phyloP scores from a whole-genome alignment of 2,888 invertebrate species.

The Patella caerulea region DNA sequence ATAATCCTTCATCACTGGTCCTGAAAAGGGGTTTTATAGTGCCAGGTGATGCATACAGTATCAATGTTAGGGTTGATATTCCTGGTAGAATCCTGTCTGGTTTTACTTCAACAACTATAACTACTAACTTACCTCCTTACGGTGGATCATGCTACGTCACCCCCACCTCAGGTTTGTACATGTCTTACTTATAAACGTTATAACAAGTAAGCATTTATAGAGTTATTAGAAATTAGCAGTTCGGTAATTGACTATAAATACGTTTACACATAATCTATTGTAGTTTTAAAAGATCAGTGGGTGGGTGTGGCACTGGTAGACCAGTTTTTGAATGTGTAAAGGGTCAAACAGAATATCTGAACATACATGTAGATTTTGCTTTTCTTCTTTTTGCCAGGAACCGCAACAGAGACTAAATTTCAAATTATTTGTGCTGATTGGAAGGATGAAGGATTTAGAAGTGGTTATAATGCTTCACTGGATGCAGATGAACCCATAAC shows the following conservation, averaged over 20 bases:
- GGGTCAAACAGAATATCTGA: background rate
- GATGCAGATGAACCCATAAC: constrained; percentile 18
- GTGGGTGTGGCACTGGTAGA: background rate
- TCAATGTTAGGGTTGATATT: constrained; percentile 1
- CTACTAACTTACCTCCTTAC: constrained; percentile 25
- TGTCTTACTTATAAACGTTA: background rate
- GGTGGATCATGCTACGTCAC: constrained; percentile 20
- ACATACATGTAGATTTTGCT: no score
- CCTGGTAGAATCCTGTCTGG: constrained; percentile 11
- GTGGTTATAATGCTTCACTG: background rate
- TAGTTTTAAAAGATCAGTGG: no score
- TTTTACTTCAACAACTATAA: constrained; percentile 9
- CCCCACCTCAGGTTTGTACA: constrained; percentile 11
- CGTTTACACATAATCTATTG: no score
- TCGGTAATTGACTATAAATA: no score
- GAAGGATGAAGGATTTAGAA: constrained; percentile 23
- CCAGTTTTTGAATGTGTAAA: background rate
- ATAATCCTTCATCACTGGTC: constrained; percentile 17
- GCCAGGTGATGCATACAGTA: constrained; percentile 8
- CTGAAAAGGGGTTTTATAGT: constrained; percentile 16
- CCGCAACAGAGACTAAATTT: constrained; percentile 17
- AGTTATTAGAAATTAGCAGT: no score
- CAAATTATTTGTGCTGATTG: constrained; percentile 13
- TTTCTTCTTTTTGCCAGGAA: background rate
- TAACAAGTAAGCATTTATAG: no score